Conservation (phyloP, 2,113 vertebrate species). For the Crotalus viridis region DNA sequence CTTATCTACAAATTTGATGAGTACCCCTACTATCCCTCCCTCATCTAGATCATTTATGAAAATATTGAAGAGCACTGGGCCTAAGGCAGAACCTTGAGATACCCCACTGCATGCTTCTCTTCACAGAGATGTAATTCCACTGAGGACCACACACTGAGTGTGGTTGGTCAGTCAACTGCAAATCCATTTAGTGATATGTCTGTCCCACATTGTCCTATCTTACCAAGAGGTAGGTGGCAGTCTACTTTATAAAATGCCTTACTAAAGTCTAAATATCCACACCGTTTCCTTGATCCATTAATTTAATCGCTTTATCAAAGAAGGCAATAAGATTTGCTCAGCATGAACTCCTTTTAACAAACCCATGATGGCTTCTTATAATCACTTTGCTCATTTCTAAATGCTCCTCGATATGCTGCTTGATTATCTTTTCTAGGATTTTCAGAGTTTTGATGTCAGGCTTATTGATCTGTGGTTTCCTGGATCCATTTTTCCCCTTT, state of each 20-base stretch:
- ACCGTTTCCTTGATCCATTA: background rate
- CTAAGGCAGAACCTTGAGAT: background rate
- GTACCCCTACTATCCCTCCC: background rate
- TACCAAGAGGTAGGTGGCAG: background rate
- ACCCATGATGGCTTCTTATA: background rate
- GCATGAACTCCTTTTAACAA: background rate
- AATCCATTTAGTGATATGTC: background rate
- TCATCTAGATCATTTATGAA: background rate
- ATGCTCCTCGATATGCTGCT: background rate
- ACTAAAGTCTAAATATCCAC: background rate
- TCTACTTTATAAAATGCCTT: background rate
- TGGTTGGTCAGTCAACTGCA: background rate
- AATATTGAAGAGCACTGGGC: background rate
- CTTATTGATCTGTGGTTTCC: background rate
- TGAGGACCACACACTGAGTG: background rate
- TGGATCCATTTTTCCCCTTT: background rate
- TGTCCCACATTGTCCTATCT: background rate
- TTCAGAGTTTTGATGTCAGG: background rate
- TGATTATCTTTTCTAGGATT: background rate
- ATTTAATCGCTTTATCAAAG: background rate
- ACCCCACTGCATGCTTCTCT: background rate
- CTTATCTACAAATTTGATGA: background rate
- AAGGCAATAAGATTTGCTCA: background rate
- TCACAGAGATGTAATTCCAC: background rate
- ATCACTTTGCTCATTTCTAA: background rate